Percentiles rank a stretch among this genome's conserved stretches.
phyloP scores from a whole-genome alignment of 1,140 invertebrate species.

The Aphelinus atriplicis region DNA sequence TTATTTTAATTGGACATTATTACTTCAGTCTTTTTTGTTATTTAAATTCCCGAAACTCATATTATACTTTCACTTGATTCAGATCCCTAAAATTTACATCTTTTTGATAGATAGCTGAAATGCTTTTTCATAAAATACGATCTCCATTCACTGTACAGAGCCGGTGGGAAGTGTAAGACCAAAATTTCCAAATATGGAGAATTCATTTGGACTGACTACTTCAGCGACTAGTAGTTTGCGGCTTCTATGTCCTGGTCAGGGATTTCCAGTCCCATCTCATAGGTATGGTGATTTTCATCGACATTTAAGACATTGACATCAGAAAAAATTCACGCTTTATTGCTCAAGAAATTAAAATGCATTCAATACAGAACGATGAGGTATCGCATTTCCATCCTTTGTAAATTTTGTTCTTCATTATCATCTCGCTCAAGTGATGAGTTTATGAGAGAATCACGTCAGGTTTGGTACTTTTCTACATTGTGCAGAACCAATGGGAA shows the following conservation, averaged over 20 bases:
- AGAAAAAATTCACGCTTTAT: too few relatives aligned
- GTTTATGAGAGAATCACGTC: slow-evolving; percentile 17
- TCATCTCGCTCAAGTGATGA: too few relatives aligned
- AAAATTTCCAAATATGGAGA: slow-evolving; percentile 74
- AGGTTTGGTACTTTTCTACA: slow-evolving; percentile 44
- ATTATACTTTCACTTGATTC: too few relatives aligned
- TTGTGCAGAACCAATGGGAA: slow-evolving; percentile 70
- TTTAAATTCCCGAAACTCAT: too few relatives aligned
- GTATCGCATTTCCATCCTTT: slow-evolving; percentile 38
- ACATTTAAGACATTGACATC: too few relatives aligned
- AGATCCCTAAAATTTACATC: too few relatives aligned
- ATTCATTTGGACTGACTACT: slow-evolving; percentile 72
- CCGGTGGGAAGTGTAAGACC: slow-evolving; percentile 73
- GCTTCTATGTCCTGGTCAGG: slow-evolving; percentile 72
- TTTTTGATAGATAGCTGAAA: too few relatives aligned
- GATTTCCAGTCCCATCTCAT: slow-evolving; percentile 67
- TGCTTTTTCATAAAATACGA: too few relatives aligned
- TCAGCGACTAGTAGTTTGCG: slow-evolving; percentile 68
- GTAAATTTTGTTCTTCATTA: slow-evolving; percentile 16
- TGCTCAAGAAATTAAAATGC: too few relatives aligned
- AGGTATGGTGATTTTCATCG: slow-evolving; percentile 52
- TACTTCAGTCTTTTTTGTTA: too few relatives aligned
- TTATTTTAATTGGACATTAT: too few relatives aligned
- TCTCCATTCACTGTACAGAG: slow-evolving; percentile 65
- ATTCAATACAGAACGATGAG: not conserved